These are phyloP conservation scores for Lates calcarifer DNA, from an alignment of 2,113 vertebrate species.

Conservation along the genomic window DNA sequence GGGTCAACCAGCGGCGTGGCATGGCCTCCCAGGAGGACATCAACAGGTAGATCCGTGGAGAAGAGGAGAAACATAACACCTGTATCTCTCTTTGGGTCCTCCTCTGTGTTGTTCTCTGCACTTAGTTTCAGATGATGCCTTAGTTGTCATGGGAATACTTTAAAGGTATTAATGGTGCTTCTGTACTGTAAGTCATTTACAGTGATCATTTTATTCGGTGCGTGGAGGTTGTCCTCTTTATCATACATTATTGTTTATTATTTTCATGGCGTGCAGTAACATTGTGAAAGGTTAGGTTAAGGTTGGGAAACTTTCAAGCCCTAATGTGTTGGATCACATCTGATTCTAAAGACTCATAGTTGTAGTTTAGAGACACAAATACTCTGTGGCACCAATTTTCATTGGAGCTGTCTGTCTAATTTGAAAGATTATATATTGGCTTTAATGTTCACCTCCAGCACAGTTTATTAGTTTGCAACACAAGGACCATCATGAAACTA, in stretches of 20 bases:
- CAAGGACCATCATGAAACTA: neutral
- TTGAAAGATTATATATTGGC: too few relatives aligned
- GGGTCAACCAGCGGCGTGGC: slow-evolving; percentile 93
- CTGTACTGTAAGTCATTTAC: too few relatives aligned
- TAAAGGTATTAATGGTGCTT: too few relatives aligned
- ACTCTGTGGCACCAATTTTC: neutral
- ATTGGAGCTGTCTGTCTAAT: neutral
- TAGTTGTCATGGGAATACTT: neutral
- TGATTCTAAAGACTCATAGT: neutral
- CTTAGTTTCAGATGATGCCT: neutral
- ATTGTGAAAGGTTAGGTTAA: neutral
- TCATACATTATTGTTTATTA: too few relatives aligned
- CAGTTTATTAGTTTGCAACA: neutral
- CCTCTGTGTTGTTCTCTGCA: neutral
- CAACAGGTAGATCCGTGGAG: slow-evolving; percentile 85
- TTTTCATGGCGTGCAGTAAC: neutral
- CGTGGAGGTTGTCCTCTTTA: too few relatives aligned
- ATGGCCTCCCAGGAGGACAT: slow-evolving; percentile 86
- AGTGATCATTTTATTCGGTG: neutral
- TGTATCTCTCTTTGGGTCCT: neutral
- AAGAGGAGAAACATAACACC: neutral
- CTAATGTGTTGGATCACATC: neutral
- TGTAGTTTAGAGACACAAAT: neutral
- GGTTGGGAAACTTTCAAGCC: neutral
- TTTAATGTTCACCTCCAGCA: neutral